Evolutionary conservation across 2,113 vertebrate genomes (phyloP).

Genomic region (Pterocles orientalis): DNA sequence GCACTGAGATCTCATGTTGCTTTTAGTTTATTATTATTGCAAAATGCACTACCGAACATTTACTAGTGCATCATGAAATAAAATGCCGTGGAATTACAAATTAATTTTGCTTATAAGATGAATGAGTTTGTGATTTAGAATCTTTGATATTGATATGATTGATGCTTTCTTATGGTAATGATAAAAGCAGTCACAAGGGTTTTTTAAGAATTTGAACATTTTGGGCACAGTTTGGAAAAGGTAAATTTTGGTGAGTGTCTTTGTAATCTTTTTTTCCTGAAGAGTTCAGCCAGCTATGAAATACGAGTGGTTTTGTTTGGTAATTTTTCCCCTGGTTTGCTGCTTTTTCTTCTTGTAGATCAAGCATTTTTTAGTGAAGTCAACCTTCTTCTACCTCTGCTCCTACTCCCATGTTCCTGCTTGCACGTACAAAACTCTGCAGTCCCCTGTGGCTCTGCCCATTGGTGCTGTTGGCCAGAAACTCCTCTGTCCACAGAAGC

Average conservation of each 20-base stretch:
- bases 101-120: neutral
- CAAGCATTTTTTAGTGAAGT: neutral
- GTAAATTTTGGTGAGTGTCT: neutral
- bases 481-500: neutral
- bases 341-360: neutral
- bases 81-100: neutral
- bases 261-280: neutral
- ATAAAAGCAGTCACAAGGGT: neutral
- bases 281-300: neutral
- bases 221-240: neutral
- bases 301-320: neutral
- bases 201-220: neutral
- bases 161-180: neutral
- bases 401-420: neutral
- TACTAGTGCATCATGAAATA: constrained; percentile 8
- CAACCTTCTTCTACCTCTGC: neutral
- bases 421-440: neutral
- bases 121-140: neutral
- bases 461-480: neutral
- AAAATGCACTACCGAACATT: constrained; percentile 35
- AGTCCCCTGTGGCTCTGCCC: neutral
- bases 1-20: constrained; percentile 46
- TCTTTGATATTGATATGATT: neutral
- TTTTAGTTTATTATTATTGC: constrained; percentile 59
- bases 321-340: neutral